Percentiles rank a stretch among this genome's conserved stretches.
These are phyloP conservation scores for Promerops cafer DNA, from an alignment of 2,113 vertebrate species.

Conservation along the genomic window DNA sequence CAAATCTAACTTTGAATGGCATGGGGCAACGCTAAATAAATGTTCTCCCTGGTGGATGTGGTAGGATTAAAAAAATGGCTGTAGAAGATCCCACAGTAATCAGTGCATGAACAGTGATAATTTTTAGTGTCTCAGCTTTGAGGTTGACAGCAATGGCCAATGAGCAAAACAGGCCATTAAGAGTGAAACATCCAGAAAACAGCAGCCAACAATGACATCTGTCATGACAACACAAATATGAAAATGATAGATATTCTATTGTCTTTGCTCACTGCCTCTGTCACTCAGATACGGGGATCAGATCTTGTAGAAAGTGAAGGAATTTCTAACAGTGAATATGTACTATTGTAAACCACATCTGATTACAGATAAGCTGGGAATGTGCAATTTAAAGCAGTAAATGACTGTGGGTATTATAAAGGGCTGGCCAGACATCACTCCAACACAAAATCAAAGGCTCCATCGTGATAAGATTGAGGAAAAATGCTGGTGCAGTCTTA, in stretches of 20 bases:
- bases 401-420: neutral
- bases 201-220: neutral
- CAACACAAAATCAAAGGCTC: neutral
- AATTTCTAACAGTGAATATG: neutral
- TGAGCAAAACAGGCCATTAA: neutral
- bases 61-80: neutral
- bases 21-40: neutral
- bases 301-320: neutral
- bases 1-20: neutral
- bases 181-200: neutral
- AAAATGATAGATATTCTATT: neutral
- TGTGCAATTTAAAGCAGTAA: neutral
- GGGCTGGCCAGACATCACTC: neutral
- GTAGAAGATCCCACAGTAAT: neutral
- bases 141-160: neutral
- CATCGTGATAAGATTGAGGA: fast-evolving
- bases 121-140: neutral
- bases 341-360: neutral
- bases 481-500: neutral
- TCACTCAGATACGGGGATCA: neutral
- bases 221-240: neutral
- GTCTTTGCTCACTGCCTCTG: neutral
- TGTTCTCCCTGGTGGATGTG: no score
- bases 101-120: neutral
- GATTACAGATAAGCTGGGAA: neutral